Evolutionary conservation across 2,797 vertebrate genomes (phyloP), one percentile per base, ranked within the genome.

Genomic region (Danio kyathit): DNA sequence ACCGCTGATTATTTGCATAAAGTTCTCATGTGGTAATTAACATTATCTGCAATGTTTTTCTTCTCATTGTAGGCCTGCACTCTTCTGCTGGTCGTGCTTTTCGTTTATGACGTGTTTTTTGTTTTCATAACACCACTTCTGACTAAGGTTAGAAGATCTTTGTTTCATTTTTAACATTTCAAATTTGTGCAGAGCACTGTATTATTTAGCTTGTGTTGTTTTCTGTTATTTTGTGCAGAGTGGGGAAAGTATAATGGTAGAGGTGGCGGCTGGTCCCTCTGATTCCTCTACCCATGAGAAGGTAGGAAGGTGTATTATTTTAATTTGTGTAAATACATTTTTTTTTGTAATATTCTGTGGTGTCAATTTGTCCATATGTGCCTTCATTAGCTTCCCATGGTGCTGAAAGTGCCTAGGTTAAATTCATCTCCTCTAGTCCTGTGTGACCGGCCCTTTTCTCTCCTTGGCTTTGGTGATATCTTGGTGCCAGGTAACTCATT

Each of bases 211-310:
- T 14, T 61, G 16, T 43, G 1, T 38, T 3, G 5, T 60, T 44
- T 12, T 48, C 63, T 86, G n/a, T 56, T 10, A 9, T 80, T 12
- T 80, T 29, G 48, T 78, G 43, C 88, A 99, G 98, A 97, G 94
- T 8, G 97, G 97, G 9, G 95, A 97, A 86, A 99, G 98, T 81
- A 98, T 99, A 88, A 99, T 99, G 98, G 96, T 97, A 84, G 97
- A 99, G 89, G 98, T 99, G 60, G 97, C 97, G 11, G 95, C 96
- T 0, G 97, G 97, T 79, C 98, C 98, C 0, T 95, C 96, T 0
- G 93, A 97, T 90, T 98, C 97, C 0, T 91, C 94, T 86, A 94
- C 94, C 10, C 96, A 95, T 0, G 98, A 99, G 89, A 99, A 99
- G 96, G 98, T 98, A 89, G 16, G 86, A 44, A 70, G 12, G 14